phyloP scores from a whole-genome alignment of 2,888 invertebrate species.

The Drosophila eohydei region DNA sequence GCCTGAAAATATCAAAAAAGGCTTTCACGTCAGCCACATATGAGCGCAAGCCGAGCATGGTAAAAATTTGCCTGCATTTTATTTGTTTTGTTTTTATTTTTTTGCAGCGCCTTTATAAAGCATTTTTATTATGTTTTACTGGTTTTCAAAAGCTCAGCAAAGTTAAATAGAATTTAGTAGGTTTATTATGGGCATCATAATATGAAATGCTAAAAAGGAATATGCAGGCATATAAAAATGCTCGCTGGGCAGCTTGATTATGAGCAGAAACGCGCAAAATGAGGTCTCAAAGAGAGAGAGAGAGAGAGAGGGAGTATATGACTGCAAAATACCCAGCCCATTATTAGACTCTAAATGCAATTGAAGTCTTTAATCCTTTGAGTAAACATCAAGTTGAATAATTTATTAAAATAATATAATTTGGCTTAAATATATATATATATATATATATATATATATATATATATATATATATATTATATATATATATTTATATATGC shows the following conservation, averaged over 20 bases:
- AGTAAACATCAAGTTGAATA: background rate
- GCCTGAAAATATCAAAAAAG: conserved; percentile 56
- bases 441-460: too few species aligned
- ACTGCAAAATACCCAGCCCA: conserved; percentile 13
- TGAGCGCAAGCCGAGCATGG: conserved; percentile 49
- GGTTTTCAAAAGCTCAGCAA: conserved; percentile 53
- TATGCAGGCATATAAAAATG: conserved; percentile 29
- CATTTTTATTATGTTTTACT: conserved; percentile 52
- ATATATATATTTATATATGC: background rate
- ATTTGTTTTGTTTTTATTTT: conserved; percentile 54
- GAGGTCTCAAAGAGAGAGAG: background rate
- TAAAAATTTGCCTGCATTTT: conserved; percentile 61
- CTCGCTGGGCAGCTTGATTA: conserved; percentile 30
- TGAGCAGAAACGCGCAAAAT: conserved; percentile 20
- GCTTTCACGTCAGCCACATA: conserved; percentile 41
- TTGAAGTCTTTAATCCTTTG: background rate
- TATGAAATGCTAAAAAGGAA: conserved; percentile 45
- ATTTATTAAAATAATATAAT: conserved; percentile 1
- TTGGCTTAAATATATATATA: background rate
- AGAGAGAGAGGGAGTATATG: background rate
- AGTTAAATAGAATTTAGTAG: conserved; percentile 76
- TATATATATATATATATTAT: background rate
- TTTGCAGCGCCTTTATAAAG: conserved; percentile 50
- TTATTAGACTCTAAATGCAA: background rate
- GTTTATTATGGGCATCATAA: conserved; percentile 68